phyloP scores from a whole-genome alignment of 1,140 invertebrate genomes.

The Diachasmimorpha longicaudata region DNA sequence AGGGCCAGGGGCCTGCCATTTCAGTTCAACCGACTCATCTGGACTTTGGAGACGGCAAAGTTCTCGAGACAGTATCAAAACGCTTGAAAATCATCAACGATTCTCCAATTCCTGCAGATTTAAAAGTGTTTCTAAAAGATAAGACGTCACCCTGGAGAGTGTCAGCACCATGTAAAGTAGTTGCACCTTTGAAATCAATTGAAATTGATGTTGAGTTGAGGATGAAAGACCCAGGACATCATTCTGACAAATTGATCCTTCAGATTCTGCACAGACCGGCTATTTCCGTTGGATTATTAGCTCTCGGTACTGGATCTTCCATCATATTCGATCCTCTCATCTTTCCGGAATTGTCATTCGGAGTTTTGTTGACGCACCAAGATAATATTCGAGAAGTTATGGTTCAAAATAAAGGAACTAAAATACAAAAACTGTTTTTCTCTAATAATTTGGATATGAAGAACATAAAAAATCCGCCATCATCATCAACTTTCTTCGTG shows the following conservation, averaged over 20 bases:
- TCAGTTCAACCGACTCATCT: conserved; percentile 45
- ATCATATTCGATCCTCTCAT: conserved; percentile 53
- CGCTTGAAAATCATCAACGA: conserved; percentile 54
- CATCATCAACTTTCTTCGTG: not conserved
- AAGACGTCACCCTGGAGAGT: conserved; percentile 36
- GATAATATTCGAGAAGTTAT: conserved; percentile 43
- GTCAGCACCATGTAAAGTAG: conserved; percentile 24
- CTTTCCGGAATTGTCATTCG: conserved; percentile 55
- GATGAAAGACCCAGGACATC: conserved; percentile 48
- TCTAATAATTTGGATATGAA: conserved; percentile 30
- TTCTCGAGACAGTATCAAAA: conserved; percentile 43
- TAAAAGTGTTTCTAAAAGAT: conserved; percentile 45
- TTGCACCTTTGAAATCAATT: conserved; percentile 37
- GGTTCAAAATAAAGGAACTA: conserved; percentile 51
- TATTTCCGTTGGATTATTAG: conserved; percentile 36
- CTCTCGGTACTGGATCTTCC: conserved; percentile 52
- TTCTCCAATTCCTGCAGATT: conserved; percentile 57
- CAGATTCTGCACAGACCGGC: conserved; percentile 40
- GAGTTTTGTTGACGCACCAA: conserved; percentile 47
- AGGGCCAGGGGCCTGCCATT: conserved; percentile 59
- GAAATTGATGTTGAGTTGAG: conserved; percentile 42
- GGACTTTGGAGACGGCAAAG: conserved; percentile 48
- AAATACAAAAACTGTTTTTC: conserved; percentile 48
- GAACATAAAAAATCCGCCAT: not conserved
- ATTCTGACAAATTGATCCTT: conserved; percentile 43